A percentile compares a stretch with the other conserved stretches of the same genome.
These are phyloP conservation scores for Monodelphis domestica DNA, from an alignment of 2,797 vertebrate genomes.

Conservation along the genomic window DNA sequence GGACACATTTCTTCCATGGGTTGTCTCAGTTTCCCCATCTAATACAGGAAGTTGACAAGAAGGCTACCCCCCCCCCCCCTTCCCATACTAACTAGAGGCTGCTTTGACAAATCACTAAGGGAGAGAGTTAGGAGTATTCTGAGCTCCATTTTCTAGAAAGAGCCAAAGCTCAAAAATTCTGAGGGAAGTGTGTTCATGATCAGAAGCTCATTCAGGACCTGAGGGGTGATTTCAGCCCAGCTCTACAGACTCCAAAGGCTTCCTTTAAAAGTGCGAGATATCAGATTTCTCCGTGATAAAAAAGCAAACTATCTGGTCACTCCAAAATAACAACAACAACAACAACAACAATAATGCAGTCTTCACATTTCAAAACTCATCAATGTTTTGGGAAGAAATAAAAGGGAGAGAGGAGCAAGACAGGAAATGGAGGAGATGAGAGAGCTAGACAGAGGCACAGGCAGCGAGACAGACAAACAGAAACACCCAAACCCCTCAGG, in stretches of 20 bases:
- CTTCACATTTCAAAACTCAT: not conserved
- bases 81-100: not conserved
- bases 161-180: not conserved
- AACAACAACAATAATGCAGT: not conserved
- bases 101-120: not conserved
- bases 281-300: not conserved
- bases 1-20: not conserved
- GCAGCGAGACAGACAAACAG: not conserved
- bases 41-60: not conserved
- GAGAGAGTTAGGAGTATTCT: not conserved
- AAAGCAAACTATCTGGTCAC: not conserved
- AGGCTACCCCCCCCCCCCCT: not conserved
- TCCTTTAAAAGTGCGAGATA: not conserved
- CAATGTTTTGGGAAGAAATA: not conserved
- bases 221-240: not conserved
- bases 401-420: not conserved
- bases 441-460: not conserved
- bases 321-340: not conserved
- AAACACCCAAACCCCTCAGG: not conserved
- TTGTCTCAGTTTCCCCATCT: not conserved
- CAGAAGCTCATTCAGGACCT: not conserved
- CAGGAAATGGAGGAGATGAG: not conserved
- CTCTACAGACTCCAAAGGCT: not conserved
- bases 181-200: not conserved
- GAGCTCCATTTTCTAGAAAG: not conserved